Evolutionary conservation across 2,113 vertebrate genomes (phyloP).

Genomic region (Nesoenas mayeri): DNA sequence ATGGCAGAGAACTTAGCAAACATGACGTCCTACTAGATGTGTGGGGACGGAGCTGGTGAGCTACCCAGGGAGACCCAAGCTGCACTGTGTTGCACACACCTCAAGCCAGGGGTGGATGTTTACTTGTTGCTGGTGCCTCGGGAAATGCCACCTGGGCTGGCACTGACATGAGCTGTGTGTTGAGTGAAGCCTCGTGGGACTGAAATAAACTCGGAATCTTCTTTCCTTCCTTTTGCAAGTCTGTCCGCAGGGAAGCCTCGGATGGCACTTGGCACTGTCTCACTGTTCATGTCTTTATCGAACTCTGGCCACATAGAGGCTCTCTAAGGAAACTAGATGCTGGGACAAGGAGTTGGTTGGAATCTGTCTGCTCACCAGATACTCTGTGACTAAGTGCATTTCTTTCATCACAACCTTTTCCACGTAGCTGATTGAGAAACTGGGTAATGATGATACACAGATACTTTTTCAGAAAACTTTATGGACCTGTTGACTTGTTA

Average conservation of each 20-base stretch:
- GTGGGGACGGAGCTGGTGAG: not conserved
- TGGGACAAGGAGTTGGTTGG: not conserved
- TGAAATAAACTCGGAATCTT: not conserved
- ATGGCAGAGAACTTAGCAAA: not conserved
- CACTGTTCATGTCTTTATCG: not conserved
- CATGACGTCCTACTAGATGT: not conserved
- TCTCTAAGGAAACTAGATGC: not conserved
- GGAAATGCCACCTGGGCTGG: not conserved
- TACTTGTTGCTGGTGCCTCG: not conserved
- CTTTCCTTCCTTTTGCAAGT: not conserved
- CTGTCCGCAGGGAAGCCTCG: not conserved
- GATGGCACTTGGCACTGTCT: slow-evolving; percentile 8
- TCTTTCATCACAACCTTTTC: slow-evolving; percentile 45
- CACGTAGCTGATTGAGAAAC: slow-evolving; percentile 30
- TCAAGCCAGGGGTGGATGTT: fast-evolving
- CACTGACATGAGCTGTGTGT: not conserved
- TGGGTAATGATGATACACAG: not conserved
- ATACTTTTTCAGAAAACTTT: slow-evolving; percentile 22
- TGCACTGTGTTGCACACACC: not conserved
- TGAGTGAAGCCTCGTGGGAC: not conserved
- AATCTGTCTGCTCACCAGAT: not conserved
- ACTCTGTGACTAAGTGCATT: slow-evolving; percentile 15
- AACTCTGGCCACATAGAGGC: not conserved
- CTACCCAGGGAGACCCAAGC: not conserved
- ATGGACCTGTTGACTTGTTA: not conserved